Conservation (phyloP, 2,797 vertebrate species). For the Coreius guichenoti region DNA sequence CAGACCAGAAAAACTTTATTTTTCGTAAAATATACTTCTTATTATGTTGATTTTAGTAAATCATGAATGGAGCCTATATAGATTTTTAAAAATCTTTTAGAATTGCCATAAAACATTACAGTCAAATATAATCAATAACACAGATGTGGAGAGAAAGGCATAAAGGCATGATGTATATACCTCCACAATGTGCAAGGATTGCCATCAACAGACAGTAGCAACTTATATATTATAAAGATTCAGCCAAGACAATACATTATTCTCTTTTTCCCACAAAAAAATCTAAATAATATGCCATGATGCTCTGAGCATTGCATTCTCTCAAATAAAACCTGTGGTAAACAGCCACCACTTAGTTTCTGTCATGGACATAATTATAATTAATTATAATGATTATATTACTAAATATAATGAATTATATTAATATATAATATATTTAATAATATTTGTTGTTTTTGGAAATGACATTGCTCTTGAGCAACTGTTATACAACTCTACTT, state of each 20-base stretch:
- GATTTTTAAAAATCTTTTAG: background rate
- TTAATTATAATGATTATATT: background rate
- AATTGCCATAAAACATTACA: background rate
- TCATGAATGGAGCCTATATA: background rate
- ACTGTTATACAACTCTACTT: background rate
- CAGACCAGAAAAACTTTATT: background rate
- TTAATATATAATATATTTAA: background rate
- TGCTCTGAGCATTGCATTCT: background rate
- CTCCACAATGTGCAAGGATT: background rate
- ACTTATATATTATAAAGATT: background rate
- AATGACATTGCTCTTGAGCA: background rate
- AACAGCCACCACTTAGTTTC: background rate
- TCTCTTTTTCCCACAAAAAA: background rate
- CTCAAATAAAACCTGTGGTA: background rate
- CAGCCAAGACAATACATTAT: background rate
- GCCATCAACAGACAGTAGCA: background rate
- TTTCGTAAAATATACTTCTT: background rate
- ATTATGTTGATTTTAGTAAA: background rate
- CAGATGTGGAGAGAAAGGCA: background rate
- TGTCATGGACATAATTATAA: background rate
- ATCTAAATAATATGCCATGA: background rate
- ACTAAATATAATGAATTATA: background rate
- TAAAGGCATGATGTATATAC: background rate
- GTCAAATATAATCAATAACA: background rate
- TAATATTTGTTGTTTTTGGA: slow-evolving; percentile 17